Evolutionary conservation across 2,888 invertebrate species (phyloP), one percentile per base, ranked within the genome.

Genomic region (Agriotes lineatus): DNA sequence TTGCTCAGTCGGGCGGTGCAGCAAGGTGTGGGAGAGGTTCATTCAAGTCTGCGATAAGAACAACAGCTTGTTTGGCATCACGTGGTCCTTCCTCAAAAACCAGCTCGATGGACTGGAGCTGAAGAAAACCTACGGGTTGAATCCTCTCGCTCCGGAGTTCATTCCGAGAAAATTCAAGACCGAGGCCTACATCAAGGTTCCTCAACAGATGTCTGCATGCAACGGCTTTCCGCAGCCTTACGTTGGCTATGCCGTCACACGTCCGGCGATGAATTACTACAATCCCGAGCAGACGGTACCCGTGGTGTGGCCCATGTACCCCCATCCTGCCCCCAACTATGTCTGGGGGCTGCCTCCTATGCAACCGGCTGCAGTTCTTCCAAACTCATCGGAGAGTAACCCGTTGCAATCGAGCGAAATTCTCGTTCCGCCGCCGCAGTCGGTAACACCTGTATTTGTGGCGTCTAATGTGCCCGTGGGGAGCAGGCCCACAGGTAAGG

Each of bases 91-190:
- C 70, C 82, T 93, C 42, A 86, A 90, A 61, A 88, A 89, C 42
- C 91, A 91, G 77, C 83, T 93, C 57, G 90, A 92, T 76, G 91
- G 91, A 6, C 90, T 92, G 1, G 93, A 93, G 81, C 83, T 93
- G 75, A 91, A 92, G 77, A 90, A 91, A 70, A 90, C 90, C 1
- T 93, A 91, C 80, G 89, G 90, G 2, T 84, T 95, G n/a, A 95
- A 95, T 84, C 95, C 95, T 0, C 81, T 93, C 56, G 95, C 95
- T 0, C 91, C 92, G 0, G 93, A 93, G 79, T 94, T 94, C 82
- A 87, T 94, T 37, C 94, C 94, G 0, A 85, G 91, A 33, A 86
- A 88, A 62, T 83, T 82, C 64, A 82, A 86, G 72, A 83, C 85
- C 1, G 86, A 86, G 75, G 83, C 85, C 0, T 86, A 86, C 71